Base-by-base conservation (phyloP, 2,797 vertebrate genomes). In the Amazona ochrocephala region DNA sequence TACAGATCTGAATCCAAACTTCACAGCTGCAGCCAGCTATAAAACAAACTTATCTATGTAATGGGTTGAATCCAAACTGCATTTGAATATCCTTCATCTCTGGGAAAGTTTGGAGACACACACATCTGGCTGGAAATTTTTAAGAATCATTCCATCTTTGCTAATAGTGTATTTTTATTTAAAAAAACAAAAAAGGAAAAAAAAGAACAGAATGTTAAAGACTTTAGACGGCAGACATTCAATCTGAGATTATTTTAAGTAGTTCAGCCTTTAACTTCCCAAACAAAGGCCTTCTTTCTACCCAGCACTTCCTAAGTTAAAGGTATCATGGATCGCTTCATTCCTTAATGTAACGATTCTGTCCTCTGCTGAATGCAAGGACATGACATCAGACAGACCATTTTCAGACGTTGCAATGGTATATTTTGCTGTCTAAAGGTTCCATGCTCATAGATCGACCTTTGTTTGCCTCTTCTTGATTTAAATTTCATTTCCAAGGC, bases 1-100 rank as follows among this genome's bases (percentile, higher is more conserved):
- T 90, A 97, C 91, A 94, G 90, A 97, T 96, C 94, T 89, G 80
- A 93, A 87, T 94, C 94, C 95, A 96, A 93, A 85, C 77, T 91
- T 96, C 85, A 93, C 94, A 96, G 94, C 93, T 94, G 89, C 1
- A n/a, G 48, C 29, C 87, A 87, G 64, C 90, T 72, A 93, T 91
- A 84, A 95, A 95, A 77, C 45, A 76, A 91, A 71, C 45, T 79
- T 87, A 79, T 91, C 89, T 87, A 53, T 44, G 88, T 62, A 94
- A 89, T 16, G 71, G 15, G 18, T 61, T 82, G 80, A 70, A 90
- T 91, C 53, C 74, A 94, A 95, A 82, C 56, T 82, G 29, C 37
- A 65, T 76, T 74, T 79, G 65, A 93, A 58, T 88, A 92, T 56
- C 44, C 62, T 61, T 73, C 54, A 77, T 82, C 80, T 77, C 80